These are phyloP conservation scores for Eidolon helvum DNA, from an alignment of 2,113 vertebrate species.

Conservation along the genomic window DNA sequence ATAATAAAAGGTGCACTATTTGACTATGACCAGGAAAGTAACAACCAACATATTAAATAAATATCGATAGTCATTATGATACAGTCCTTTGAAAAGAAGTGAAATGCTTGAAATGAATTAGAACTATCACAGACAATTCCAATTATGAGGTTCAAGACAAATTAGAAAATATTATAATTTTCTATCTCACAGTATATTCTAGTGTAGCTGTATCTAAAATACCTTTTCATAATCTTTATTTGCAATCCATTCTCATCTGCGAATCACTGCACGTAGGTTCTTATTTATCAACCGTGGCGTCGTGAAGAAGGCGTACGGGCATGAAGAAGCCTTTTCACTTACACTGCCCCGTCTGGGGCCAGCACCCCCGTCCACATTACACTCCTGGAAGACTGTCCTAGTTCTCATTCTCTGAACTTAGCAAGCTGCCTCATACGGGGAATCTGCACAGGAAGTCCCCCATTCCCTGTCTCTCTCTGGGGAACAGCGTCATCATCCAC, in stretches of 20 bases:
- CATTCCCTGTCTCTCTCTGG: neutral
- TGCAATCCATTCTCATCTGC: neutral
- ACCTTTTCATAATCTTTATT: neutral
- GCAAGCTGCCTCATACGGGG: fast-evolving
- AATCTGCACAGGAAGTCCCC: neutral
- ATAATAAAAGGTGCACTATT: neutral
- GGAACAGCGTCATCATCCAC: neutral
- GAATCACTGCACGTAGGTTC: neutral
- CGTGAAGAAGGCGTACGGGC: neutral
- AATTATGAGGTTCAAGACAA: neutral
- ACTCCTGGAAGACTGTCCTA: neutral
- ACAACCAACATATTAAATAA: neutral
- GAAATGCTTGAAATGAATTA: neutral
- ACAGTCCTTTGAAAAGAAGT: neutral
- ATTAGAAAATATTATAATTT: neutral
- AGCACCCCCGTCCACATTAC: neutral
- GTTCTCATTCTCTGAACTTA: neutral
- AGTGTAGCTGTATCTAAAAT: neutral
- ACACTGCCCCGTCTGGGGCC: neutral
- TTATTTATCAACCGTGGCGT: neutral
- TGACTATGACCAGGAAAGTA: neutral
- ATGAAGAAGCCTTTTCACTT: no score
- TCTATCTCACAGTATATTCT: neutral
- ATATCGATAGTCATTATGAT: neutral
- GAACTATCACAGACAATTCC: neutral